Conservation (phyloP, 2,888 invertebrate species). For the Clitarchus hookeri region DNA sequence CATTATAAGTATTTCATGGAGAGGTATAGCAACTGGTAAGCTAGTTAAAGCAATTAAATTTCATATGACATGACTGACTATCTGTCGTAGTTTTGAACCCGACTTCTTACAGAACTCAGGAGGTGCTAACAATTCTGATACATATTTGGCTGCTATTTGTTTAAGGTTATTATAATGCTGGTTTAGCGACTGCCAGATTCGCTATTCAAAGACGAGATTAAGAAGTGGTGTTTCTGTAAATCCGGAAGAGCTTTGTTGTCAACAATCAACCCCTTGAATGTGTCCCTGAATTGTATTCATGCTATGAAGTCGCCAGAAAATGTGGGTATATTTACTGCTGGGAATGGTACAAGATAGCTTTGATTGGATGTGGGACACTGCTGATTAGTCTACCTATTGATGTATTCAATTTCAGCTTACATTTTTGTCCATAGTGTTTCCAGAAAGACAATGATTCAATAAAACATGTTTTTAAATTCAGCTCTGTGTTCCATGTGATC, state of each 20-base stretch:
- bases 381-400: no score
- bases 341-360: no score
- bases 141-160: not conserved
- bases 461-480: not conserved
- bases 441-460: no score
- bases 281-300: no score
- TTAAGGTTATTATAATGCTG: not conserved
- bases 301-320: no score
- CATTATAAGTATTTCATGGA: no score
- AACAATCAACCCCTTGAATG: no score
- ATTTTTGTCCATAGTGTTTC: no score
- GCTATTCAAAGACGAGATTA: slow-evolving; percentile 36
- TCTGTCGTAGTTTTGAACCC: not conserved
- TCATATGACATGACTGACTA: not conserved
- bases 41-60: not conserved
- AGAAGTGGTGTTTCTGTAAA: slow-evolving; percentile 26
- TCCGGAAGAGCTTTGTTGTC: no score
- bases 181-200: not conserved
- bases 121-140: not conserved
- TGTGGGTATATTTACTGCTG: no score
- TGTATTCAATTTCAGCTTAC: no score
- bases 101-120: not conserved
- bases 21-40: not conserved
- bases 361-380: no score
- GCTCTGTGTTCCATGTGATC: not conserved